These are phyloP conservation scores for Aplidium turbinatum DNA, from an alignment of 23 tunicate species.

Conservation along the genomic window DNA sequence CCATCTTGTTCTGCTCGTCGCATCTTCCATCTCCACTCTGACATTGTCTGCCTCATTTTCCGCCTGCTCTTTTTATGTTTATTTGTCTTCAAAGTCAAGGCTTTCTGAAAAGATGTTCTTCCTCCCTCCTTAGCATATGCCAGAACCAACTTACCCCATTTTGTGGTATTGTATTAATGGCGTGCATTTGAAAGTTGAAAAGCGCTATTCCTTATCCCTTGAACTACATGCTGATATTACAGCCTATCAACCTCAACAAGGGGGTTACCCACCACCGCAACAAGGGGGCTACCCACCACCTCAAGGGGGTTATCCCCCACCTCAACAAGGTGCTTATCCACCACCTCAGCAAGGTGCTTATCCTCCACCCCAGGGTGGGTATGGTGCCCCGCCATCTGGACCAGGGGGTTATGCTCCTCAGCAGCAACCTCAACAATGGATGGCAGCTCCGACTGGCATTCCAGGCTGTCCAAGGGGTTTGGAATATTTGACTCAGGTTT, in stretches of 20 bases:
- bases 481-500: constrained; percentile 81
- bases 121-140: too few relatives aligned
- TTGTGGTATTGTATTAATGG: too few relatives aligned
- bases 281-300: constrained; percentile 50
- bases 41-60: too few relatives aligned
- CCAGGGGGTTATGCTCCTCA: constrained; percentile 17
- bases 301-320: constrained; percentile 51
- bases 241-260: constrained; percentile 59
- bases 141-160: too few relatives aligned
- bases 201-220: too few relatives aligned
- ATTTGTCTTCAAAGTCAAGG: too few relatives aligned
- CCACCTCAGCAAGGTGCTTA: constrained; percentile 60
- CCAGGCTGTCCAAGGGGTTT: constrained; percentile 89
- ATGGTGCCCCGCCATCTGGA: constrained; percentile 38
- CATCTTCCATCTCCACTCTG: too few relatives aligned
- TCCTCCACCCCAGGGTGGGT: constrained; percentile 57
- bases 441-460: constrained; percentile 62
- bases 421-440: constrained; percentile 71
- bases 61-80: too few relatives aligned
- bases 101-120: too few relatives aligned
- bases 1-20: too few relatives aligned
- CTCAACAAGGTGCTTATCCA: constrained; percentile 39
- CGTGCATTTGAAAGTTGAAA: too few relatives aligned
- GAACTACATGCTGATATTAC: not conserved
- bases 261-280: constrained; percentile 58